Conservation (phyloP, 2,888 invertebrate genomes). For the Philopedon plagiatum region DNA sequence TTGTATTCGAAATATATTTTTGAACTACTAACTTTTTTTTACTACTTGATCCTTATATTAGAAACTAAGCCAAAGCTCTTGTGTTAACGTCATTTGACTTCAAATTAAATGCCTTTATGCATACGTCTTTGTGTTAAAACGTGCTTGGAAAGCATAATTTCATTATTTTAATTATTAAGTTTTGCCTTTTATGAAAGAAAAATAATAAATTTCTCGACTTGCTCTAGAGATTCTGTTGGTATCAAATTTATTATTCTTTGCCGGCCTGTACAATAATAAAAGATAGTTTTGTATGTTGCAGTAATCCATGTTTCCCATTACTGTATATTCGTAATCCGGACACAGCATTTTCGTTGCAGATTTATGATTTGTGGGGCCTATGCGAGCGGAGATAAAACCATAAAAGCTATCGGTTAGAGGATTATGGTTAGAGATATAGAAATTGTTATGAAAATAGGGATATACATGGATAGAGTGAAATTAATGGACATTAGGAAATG, state of each 20-base stretch:
- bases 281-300: conserved; percentile 14
- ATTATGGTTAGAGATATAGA: conserved; percentile 8
- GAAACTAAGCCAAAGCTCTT: too few relatives aligned
- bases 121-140: too few relatives aligned
- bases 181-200: too few relatives aligned
- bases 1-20: too few relatives aligned
- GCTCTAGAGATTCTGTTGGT: too few relatives aligned
- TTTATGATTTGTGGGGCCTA: conserved; percentile 13
- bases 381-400: conserved; percentile 15
- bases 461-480: not conserved
- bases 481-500: not conserved
- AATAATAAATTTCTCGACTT: too few relatives aligned
- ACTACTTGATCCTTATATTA: too few relatives aligned
- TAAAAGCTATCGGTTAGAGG: conserved; percentile 18
- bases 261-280: not conserved
- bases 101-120: too few relatives aligned
- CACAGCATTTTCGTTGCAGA: conserved; percentile 7
- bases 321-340: conserved; percentile 27
- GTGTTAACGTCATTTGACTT: too few relatives aligned
- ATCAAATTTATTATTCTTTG: not conserved
- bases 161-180: too few relatives aligned
- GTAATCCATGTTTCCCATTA: conserved; percentile 33
- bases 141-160: too few relatives aligned
- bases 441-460: not conserved
- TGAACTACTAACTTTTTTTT: too few relatives aligned